Evolutionary conservation across 2,888 invertebrate species (phyloP).

Genomic region (Ormyrus labotus): DNA sequence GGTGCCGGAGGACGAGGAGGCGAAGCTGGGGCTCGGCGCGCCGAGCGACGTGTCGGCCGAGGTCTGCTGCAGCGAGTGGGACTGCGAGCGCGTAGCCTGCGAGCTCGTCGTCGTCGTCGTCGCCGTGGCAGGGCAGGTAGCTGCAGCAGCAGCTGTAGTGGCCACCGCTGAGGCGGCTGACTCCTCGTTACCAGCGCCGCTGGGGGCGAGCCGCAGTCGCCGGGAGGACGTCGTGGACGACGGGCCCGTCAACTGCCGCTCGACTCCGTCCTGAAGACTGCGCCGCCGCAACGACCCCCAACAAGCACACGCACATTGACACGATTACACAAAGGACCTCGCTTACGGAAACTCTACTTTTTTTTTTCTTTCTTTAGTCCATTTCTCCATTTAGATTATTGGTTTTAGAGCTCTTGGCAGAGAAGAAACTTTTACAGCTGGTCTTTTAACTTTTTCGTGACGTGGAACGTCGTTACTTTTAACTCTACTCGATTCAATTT

Average conservation of each 20-base stretch:
- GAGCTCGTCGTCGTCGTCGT: background rate
- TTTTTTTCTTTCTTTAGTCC: background rate
- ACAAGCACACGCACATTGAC: constrained; percentile 45
- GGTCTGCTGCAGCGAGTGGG: constrained; percentile 50
- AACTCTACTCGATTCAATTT: too few relatives aligned
- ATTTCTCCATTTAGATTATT: background rate
- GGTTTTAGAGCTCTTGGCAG: too few relatives aligned
- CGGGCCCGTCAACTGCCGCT: constrained; percentile 79
- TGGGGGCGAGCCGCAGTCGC: constrained; percentile 62
- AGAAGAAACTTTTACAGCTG: too few relatives aligned
- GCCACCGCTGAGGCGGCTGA: background rate
- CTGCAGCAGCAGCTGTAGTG: constrained; percentile 63
- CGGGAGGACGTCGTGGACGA: constrained; percentile 61
- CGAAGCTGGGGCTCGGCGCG: constrained; percentile 56
- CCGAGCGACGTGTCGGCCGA: constrained; percentile 59
- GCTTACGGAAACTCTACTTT: background rate
- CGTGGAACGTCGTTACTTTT: too few relatives aligned
- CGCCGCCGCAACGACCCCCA: constrained; percentile 55
- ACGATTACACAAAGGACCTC: constrained; percentile 31
- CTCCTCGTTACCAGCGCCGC: constrained; percentile 19
- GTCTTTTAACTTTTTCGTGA: too few relatives aligned
- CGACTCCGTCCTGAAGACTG: constrained; percentile 80
- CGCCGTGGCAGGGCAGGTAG: constrained; percentile 50
- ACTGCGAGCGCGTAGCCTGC: constrained; percentile 47
- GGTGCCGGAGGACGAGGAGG: constrained; percentile 67